Evolutionary conservation across 2,888 invertebrate genomes (phyloP).

Genomic region (Stictocephala bisonia): DNA sequence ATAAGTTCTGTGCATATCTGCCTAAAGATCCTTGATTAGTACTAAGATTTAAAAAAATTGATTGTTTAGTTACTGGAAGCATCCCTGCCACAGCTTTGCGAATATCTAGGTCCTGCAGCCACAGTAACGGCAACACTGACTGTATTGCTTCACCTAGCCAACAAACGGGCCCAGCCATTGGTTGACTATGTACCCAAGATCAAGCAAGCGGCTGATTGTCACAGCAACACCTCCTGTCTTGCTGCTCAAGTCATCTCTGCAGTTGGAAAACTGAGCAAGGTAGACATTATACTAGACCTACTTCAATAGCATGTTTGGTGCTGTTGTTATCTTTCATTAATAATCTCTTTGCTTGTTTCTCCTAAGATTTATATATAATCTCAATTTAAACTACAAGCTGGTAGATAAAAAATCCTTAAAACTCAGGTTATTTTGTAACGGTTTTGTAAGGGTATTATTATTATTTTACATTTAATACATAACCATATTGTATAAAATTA

Average conservation of each 20-base stretch:
- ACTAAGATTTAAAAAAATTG: not conserved
- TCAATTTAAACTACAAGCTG: too few relatives aligned
- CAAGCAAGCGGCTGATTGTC: constrained; percentile 74
- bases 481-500: too few relatives aligned
- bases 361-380: too few relatives aligned
- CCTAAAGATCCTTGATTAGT: not conserved
- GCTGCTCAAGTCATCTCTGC: constrained; percentile 78
- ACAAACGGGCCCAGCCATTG: constrained; percentile 76
- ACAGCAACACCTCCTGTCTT: constrained; percentile 74
- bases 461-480: too few relatives aligned
- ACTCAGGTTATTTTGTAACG: too few relatives aligned
- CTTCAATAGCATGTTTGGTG: too few relatives aligned
- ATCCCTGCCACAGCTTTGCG: constrained; percentile 84
- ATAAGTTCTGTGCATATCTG: too few relatives aligned
- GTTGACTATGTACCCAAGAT: constrained; percentile 77
- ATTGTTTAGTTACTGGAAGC: constrained; percentile 77
- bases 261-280: constrained; percentile 78
- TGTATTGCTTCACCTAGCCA: constrained; percentile 80
- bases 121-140: constrained; percentile 75
- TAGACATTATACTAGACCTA: too few relatives aligned
- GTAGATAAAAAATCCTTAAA: too few relatives aligned
- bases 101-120: constrained; percentile 74
- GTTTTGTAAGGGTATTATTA: too few relatives aligned
- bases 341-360: too few relatives aligned
- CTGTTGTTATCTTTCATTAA: too few relatives aligned